Evolutionary conservation across 1,140 invertebrate genomes (phyloP).

Genomic region (Dendrolimus punctatus): DNA sequence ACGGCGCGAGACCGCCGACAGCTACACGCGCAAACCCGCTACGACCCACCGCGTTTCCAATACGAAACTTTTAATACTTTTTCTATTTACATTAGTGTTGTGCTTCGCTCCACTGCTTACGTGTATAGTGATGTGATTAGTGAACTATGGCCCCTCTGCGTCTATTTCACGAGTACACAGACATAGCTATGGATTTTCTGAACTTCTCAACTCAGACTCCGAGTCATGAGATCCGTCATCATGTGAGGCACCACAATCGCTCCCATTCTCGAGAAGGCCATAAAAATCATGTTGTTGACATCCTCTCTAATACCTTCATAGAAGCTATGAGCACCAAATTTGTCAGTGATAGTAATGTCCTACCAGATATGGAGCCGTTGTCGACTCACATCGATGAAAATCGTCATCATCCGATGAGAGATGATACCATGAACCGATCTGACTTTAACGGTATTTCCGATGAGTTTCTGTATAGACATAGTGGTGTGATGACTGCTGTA

Average conservation of each 20-base stretch:
- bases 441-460: conserved; percentile 41
- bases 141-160: conserved; percentile 49
- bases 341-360: conserved; percentile 56
- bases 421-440: conserved; percentile 50
- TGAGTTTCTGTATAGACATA: conserved; percentile 73
- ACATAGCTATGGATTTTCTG: conserved; percentile 29
- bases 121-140: conserved; percentile 25
- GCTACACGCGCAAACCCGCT: conserved; percentile 41
- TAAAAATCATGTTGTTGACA: conserved; percentile 59
- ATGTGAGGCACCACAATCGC: conserved; percentile 48
- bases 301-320: conserved; percentile 70
- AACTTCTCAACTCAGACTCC: conserved; percentile 47
- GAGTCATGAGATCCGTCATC: conserved; percentile 34
- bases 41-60: conserved; percentile 22
- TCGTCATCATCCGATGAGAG: conserved; percentile 29
- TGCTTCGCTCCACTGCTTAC: conserved; percentile 33
- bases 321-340: conserved; percentile 65
- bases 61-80: conserved; percentile 64
- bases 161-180: conserved; percentile 41
- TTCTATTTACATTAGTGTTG: conserved; percentile 22
- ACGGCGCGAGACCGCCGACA: conserved; percentile 50
- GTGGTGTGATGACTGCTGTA: conserved; percentile 83
- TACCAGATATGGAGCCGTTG: conserved; percentile 52
- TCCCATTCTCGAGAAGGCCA: conserved; percentile 37
- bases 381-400: conserved; percentile 49